Base-by-base conservation (phyloP, 2,113 vertebrate genomes). In the Neoarius graeffei region DNA sequence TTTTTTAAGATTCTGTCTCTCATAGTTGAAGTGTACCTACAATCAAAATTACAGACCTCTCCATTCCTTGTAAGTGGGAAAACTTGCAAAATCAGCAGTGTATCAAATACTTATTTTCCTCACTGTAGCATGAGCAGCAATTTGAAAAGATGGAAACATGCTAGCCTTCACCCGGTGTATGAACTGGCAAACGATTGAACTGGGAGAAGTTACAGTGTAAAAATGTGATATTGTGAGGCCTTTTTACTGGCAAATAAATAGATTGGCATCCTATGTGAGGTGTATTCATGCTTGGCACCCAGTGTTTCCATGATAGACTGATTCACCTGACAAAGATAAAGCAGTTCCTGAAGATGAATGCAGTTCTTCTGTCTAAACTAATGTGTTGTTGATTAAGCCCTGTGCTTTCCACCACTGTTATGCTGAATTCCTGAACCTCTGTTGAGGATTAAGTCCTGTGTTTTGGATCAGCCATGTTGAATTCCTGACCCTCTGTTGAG, bases 381-480 rank as follows among this genome's bases (percentile, higher is more conserved):
- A 82, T 62, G 30, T 81, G 54, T 27, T 81, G 52, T 59, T 60
- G 80, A 82, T 62, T 82, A 82, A 23, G 9, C 19, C 10, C 35
- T 42, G 30, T 3, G 19, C 80, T 82, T 82, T 48, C 80, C 57
- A 82, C 57, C 30, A 82, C 80, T 62, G 30, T 35, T 35, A 54
- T 56, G 76, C 11, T 59, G 56, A 81, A 81, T 59, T 81, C 79
- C 79, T 81, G 27, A 30, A 30, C 54, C 77, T 57, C 54, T 57
- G n/a, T 8, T 81, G 14, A 81, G 77, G 77, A 81, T 81, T 81
- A 57, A 56, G n/a, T 30, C 27, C 77, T 59, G 54, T 81, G 77
- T 59, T 81, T 81, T 81, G 52, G 54, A 81, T 81, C 54, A 81
- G 79, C 60, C 79, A 48, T 82, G 80, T 82, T 82, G 35, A 82